Percentiles rank a stretch among this genome's conserved stretches.
These are phyloP conservation scores for Linnaemya tessellans DNA, from an alignment of 2,888 invertebrate species.

Conservation along the genomic window DNA sequence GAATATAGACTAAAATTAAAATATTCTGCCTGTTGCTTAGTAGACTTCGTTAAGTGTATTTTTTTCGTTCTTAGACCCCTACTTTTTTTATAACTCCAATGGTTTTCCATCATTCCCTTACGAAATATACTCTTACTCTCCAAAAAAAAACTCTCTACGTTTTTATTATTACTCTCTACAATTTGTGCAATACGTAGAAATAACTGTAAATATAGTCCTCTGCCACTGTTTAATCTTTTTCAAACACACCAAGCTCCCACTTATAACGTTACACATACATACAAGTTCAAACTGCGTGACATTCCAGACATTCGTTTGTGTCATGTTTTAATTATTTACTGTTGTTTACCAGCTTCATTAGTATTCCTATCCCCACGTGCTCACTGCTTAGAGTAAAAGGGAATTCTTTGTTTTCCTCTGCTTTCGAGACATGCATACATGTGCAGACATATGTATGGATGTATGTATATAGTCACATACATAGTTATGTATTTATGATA, in stretches of 20 bases:
- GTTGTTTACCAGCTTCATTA: slow-evolving; percentile 33
- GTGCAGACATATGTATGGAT: neutral
- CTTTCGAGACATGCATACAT: neutral
- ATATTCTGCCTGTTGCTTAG: slow-evolving; percentile 71
- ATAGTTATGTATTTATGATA: neutral
- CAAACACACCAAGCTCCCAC: slow-evolving; percentile 29
- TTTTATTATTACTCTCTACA: slow-evolving; percentile 27
- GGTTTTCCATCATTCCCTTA: slow-evolving; percentile 44
- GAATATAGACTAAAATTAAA: slow-evolving; percentile 61
- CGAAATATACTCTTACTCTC: slow-evolving; percentile 39
- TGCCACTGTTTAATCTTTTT: slow-evolving; percentile 36
- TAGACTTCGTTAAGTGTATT: slow-evolving; percentile 38
- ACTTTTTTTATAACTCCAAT: slow-evolving; percentile 39
- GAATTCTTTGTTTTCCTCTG: slow-evolving; percentile 22
- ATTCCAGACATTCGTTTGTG: slow-evolving; percentile 65
- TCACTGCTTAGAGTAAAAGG: neutral
- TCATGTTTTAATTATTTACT: slow-evolving; percentile 12
- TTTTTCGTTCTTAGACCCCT: neutral
- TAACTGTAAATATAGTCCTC: slow-evolving; percentile 55
- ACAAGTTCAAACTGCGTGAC: slow-evolving; percentile 61
- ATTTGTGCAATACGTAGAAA: slow-evolving; percentile 28
- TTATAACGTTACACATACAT: slow-evolving; percentile 28
- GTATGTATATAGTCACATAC: neutral
- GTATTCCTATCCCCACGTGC: slow-evolving; percentile 57
- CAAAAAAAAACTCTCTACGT: slow-evolving; percentile 31